Conservation (phyloP, 2,797 vertebrate genomes). For the Myotis planiceps region DNA sequence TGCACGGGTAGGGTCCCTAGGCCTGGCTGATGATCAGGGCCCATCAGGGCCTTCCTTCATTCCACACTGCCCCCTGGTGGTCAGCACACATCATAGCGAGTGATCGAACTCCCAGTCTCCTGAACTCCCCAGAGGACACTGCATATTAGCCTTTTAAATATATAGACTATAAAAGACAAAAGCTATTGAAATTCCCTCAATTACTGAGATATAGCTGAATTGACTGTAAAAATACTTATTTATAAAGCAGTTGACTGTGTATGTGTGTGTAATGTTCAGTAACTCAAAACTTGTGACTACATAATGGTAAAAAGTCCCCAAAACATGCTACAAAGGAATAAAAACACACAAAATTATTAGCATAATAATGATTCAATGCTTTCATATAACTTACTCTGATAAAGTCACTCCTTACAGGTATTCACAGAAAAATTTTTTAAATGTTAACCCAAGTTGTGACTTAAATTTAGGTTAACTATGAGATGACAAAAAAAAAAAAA, state of each 20-base stretch:
- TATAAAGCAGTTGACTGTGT: neutral
- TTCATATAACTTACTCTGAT: neutral
- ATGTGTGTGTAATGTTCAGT: neutral
- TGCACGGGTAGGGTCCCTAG: too few relatives aligned
- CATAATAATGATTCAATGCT: neutral
- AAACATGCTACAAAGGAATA: neutral
- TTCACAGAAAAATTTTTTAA: neutral
- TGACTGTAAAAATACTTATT: conserved; percentile 19
- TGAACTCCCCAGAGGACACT: too few relatives aligned
- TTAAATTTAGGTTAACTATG: neutral
- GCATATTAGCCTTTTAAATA: too few relatives aligned
- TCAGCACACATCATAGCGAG: too few relatives aligned
- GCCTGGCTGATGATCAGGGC: too few relatives aligned
- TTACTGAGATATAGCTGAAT: neutral
- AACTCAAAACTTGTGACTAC: neutral
- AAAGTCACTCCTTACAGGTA: neutral
- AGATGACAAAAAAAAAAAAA: neutral
- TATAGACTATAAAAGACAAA: neutral
- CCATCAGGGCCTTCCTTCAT: too few relatives aligned
- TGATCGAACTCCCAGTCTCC: too few relatives aligned
- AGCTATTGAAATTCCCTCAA: neutral
- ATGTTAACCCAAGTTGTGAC: neutral
- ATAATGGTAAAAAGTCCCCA: neutral
- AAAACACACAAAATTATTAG: neutral
- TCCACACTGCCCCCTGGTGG: too few relatives aligned